Conservation (phyloP, 1,140 invertebrate species). For the Plectrocnemia conspersa region DNA sequence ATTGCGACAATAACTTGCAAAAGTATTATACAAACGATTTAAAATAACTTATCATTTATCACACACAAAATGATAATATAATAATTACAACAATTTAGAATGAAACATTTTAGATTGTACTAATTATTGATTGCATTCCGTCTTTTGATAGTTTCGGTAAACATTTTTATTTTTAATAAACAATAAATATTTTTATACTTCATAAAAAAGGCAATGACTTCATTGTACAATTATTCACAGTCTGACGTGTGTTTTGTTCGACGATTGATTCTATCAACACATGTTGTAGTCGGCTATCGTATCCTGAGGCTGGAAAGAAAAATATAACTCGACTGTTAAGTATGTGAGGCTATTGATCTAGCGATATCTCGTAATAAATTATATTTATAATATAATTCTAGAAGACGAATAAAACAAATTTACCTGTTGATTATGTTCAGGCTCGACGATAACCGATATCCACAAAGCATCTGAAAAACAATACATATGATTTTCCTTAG, state of each 20-base stretch:
- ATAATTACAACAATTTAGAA: no score
- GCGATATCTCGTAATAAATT: slow-evolving; percentile 6
- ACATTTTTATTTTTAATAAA: slow-evolving; percentile 2
- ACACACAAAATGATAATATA: no score
- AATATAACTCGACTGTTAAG: not conserved
- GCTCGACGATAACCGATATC: slow-evolving; percentile 18
- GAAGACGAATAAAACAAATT: slow-evolving; percentile 6
- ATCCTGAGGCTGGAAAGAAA: slow-evolving; percentile 23
- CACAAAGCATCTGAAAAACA: slow-evolving; percentile 25
- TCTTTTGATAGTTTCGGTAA: no score
- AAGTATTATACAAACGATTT: no score
- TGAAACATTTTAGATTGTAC: no score
- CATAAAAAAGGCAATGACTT: slow-evolving; percentile 7
- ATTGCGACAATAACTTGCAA: no score
- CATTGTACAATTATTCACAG: slow-evolving; percentile 3
- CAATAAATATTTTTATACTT: slow-evolving; percentile 5
- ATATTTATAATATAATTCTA: not conserved
- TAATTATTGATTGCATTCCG: no score
- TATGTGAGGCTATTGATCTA: not conserved
- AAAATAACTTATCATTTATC: no score
- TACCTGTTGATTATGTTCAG: slow-evolving; percentile 24
- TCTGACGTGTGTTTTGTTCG: not conserved
- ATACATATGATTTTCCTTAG: not conserved
- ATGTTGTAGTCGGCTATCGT: slow-evolving; percentile 25
- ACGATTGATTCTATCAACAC: slow-evolving; percentile 17